Conservation (phyloP, 2,113 vertebrate species). For the Litocranius walleri region DNA sequence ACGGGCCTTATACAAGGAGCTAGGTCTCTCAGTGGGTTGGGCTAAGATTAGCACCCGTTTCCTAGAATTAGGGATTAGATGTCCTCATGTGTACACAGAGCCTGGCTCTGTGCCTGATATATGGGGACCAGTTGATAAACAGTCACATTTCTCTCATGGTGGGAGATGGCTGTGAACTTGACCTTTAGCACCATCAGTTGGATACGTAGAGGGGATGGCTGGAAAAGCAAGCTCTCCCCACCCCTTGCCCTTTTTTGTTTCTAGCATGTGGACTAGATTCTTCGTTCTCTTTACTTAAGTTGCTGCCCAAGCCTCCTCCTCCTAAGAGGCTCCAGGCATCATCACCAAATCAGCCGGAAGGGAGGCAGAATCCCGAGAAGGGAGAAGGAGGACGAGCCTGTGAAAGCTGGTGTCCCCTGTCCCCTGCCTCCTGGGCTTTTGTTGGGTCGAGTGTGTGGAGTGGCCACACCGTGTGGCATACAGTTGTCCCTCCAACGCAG, state of each 20-base stretch:
- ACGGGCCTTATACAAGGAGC: neutral
- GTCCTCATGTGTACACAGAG: rapidly evolving
- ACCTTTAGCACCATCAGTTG: neutral
- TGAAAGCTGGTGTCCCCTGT: neutral
- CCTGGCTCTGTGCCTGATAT: neutral
- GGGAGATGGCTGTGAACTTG: neutral
- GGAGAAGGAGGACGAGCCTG: neutral
- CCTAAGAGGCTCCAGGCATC: neutral
- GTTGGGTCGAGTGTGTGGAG: neutral
- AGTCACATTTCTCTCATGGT: neutral
- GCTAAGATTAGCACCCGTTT: neutral
- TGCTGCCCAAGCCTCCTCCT: neutral
- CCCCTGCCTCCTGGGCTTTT: neutral
- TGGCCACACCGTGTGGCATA: neutral
- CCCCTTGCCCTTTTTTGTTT: neutral
- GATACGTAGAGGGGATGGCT: no score
- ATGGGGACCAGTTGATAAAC: neutral
- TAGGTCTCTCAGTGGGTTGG: neutral
- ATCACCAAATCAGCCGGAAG: rapidly evolving
- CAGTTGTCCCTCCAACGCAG: rapidly evolving
- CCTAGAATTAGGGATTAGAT: neutral
- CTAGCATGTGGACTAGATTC: neutral
- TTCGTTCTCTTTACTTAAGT: neutral
- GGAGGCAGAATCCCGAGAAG: neutral
- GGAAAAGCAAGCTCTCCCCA: neutral